phyloP scores from a whole-genome alignment of 1,140 invertebrate genomes.

The Anoplolepis gracilipes region DNA sequence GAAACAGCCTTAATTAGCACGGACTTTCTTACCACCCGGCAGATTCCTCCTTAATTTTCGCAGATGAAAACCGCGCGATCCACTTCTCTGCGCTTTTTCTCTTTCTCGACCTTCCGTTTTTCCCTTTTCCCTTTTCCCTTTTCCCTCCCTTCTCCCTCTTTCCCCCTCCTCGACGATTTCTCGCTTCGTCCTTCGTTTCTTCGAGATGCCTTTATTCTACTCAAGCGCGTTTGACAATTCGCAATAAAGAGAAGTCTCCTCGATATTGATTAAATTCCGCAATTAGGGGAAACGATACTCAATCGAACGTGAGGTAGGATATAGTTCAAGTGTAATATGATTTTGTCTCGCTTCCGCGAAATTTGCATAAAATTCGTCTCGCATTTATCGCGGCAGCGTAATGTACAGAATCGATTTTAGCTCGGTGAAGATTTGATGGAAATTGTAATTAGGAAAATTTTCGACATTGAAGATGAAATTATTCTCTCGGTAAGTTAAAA shows the following conservation, averaged over 20 bases:
- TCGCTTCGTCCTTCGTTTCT: conserved; percentile 20
- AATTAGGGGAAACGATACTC: conserved; percentile 30
- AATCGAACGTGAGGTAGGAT: conserved; percentile 8
- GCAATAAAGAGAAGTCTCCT: conserved; percentile 9
- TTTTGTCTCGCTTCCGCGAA: conserved; percentile 14
- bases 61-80: conserved; percentile 75
- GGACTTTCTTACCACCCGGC: conserved; percentile 65
- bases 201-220: conserved; percentile 31
- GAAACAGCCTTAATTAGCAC: conserved; percentile 77
- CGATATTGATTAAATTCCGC: conserved; percentile 56
- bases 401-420: conserved; percentile 23
- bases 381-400: not conserved
- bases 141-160: not conserved
- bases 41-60: conserved; percentile 67
- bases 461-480: conserved; percentile 20
- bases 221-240: conserved; percentile 24
- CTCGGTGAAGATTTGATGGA: conserved; percentile 34
- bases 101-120: not conserved
- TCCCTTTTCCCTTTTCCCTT: not conserved
- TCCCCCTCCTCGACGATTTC: too few species aligned
- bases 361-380: not conserved
- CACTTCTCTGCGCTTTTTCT: conserved; percentile 11
- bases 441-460: conserved; percentile 26
- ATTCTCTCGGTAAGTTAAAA: conserved; percentile 28
- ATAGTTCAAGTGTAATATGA: conserved; percentile 7